These are phyloP conservation scores for Elgaria multicarinata DNA, from an alignment of 2,113 vertebrate genomes.

Conservation along the genomic window DNA sequence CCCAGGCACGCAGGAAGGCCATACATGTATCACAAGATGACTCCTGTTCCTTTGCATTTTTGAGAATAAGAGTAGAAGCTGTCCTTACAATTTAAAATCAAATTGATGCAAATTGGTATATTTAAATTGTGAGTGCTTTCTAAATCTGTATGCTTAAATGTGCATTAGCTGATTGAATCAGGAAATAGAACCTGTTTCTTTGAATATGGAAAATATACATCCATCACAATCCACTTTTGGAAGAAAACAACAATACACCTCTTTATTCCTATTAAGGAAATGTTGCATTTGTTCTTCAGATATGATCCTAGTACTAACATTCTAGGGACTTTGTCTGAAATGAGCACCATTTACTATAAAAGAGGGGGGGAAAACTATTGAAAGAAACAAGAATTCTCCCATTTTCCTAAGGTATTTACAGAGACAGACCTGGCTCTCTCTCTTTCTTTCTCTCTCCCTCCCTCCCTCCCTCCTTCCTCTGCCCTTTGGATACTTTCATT, in stretches of 20 bases:
- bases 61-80: not conserved
- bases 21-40: not conserved
- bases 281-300: not conserved
- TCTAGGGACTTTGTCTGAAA: not conserved
- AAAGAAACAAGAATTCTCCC: not conserved
- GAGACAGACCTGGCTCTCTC: not conserved
- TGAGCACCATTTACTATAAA: not conserved
- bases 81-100: not conserved
- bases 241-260: no score
- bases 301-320: not conserved
- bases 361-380: not conserved
- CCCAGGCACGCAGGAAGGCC: not conserved
- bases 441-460: no score
- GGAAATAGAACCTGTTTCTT: not conserved
- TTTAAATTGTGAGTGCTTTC: not conserved
- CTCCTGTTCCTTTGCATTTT: not conserved
- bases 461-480: not conserved
- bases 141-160: not conserved
- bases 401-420: not conserved
- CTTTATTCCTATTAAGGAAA: not conserved
- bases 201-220: not conserved
- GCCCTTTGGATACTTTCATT: not conserved
- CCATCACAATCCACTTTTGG: not conserved
- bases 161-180: not conserved
- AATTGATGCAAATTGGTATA: not conserved